Evolutionary conservation across 2,113 vertebrate genomes (phyloP).

Genomic region (Dasypus novemcinctus): DNA sequence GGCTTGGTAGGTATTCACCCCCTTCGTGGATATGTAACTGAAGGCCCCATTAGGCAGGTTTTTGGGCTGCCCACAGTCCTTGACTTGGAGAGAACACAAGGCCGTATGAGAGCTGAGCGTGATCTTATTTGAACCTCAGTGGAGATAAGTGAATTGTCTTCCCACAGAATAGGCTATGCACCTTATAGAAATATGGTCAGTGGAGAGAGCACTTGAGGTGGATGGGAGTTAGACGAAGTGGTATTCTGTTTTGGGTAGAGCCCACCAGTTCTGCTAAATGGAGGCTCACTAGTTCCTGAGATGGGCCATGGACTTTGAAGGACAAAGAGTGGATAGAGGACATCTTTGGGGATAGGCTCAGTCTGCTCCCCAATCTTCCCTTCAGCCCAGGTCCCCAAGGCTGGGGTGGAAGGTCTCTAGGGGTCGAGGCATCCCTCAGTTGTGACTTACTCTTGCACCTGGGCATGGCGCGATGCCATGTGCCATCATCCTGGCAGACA

Average conservation of each 20-base stretch:
- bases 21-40: slow-evolving; percentile 50
- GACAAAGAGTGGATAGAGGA: not conserved
- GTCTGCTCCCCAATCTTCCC: not conserved
- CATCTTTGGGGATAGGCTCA: not conserved
- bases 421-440: not conserved
- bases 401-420: accelerated
- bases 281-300: not conserved
- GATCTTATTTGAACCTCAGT: not conserved
- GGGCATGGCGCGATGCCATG: slow-evolving; percentile 86
- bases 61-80: slow-evolving; percentile 79
- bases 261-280: not conserved
- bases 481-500: slow-evolving; percentile 86
- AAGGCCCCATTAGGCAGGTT: slow-evolving; percentile 79
- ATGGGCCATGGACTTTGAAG: not conserved
- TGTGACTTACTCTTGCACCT: slow-evolving; percentile 84
- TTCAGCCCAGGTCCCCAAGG: not conserved
- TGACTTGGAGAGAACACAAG: slow-evolving; percentile 79
- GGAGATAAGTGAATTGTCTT: not conserved
- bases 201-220: not conserved
- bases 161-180: not conserved
- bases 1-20: slow-evolving; percentile 78
- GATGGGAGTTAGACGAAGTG: not conserved
- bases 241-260: not conserved
- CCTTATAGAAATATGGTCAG: not conserved
- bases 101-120: not conserved